Percentiles rank a stretch among this genome's conserved stretches.
Evolutionary conservation across 2,113 vertebrate genomes (phyloP).

Genomic region (Columba livia): DNA sequence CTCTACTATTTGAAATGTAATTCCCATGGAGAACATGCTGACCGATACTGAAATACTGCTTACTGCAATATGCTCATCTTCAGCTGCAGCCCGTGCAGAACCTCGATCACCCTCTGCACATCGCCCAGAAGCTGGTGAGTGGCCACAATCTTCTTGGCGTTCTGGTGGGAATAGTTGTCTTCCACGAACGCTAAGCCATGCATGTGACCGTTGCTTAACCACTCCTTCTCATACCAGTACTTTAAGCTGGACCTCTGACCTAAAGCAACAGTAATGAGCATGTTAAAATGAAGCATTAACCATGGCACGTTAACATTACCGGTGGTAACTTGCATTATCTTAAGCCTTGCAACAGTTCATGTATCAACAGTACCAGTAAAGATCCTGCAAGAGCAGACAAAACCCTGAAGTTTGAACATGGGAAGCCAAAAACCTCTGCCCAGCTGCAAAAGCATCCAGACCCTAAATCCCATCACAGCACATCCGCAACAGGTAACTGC

Average conservation of each 20-base stretch:
- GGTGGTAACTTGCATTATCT: background rate
- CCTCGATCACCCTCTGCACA: conserved; percentile 86
- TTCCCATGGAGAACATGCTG: background rate
- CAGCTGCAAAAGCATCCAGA: background rate
- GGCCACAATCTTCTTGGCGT: conserved; percentile 90
- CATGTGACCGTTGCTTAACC: conserved; percentile 91
- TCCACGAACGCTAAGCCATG: conserved; percentile 91
- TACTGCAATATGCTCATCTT: conserved; percentile 95
- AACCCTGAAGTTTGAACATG: background rate
- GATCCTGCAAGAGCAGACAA: background rate
- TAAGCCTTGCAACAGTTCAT: background rate
- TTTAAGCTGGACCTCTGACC: conserved; percentile 89
- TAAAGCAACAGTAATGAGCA: conserved; percentile 57
- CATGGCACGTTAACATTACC: background rate
- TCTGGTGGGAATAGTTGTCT: conserved; percentile 93
- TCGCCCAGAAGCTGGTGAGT: conserved; percentile 91
- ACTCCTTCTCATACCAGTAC: conserved; percentile 91
- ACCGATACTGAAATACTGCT: conserved; percentile 16
- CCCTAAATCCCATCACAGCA: background rate
- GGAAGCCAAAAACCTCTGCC: background rate
- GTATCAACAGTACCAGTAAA: background rate
- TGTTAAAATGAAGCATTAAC: conserved; percentile 36
- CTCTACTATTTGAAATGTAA: background rate
- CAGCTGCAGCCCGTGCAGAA: conserved; percentile 91
- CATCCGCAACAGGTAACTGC: background rate